These are phyloP conservation scores for Alaudala cheleensis DNA, from an alignment of 2,113 vertebrate species.

Conservation along the genomic window DNA sequence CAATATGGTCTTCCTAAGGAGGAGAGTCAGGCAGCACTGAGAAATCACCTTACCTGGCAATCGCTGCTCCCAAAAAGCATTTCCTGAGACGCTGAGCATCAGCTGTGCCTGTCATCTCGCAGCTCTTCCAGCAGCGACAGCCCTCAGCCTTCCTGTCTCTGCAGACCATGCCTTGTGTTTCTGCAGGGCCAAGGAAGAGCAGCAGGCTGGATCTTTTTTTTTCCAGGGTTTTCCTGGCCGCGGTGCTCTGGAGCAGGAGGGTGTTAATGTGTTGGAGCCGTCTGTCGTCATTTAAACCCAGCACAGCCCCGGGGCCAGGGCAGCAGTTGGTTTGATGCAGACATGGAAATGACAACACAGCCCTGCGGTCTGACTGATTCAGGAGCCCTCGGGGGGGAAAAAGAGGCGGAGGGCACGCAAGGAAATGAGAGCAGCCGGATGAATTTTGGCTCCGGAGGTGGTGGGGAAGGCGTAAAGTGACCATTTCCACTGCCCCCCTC, in stretches of 20 bases:
- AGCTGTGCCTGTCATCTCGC: not conserved
- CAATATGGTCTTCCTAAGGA: not conserved
- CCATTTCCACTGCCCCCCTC: not conserved
- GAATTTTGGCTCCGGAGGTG: not conserved
- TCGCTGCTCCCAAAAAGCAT: not conserved
- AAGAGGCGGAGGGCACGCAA: not conserved
- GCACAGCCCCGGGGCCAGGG: not conserved
- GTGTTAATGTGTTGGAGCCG: not conserved
- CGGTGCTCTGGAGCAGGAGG: not conserved
- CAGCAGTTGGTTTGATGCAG: not conserved
- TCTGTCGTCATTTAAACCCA: not conserved
- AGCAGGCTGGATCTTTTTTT: not conserved
- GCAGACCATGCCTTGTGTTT: not conserved
- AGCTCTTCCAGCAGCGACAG: not conserved
- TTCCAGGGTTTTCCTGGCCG: not conserved
- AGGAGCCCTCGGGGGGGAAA: not conserved
- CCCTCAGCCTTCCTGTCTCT: not conserved
- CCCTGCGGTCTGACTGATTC: not conserved
- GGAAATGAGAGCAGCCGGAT: not conserved
- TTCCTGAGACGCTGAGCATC: not conserved
- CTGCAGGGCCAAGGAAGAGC: not conserved
- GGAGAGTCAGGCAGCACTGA: not conserved
- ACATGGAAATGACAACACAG: not conserved
- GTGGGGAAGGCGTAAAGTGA: not conserved
- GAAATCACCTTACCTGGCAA: slow-evolving; percentile 3